Base-by-base conservation (phyloP, 2,113 vertebrate genomes). In the Corvus cornix region DNA sequence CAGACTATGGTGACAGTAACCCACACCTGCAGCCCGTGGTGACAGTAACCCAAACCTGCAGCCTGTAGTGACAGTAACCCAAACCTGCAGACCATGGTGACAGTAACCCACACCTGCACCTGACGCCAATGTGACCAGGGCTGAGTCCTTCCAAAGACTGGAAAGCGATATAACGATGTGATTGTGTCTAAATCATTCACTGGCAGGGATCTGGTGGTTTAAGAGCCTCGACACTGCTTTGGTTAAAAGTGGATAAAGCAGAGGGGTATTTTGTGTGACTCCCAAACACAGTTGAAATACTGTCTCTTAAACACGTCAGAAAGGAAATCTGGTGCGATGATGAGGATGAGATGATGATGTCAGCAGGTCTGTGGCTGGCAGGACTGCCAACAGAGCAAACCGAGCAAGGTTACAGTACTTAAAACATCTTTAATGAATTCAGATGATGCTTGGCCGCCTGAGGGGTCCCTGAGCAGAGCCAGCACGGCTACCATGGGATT, bases 231-330 rank as follows among this genome's bases (percentile, higher is more conserved):
- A 2, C 4, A 1, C 14, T 7, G 10, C 35, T 39, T 18, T 3
- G 7, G 60, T 16, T 11, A 39, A 44, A 70, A 63, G 39, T 3
- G 11, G 0, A 0, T 24, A 48, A 78, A 74, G 31, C 10, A 2
- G 26, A 41, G 11, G 39, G 24, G 19, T 13, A 2, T 19, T 59
- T 30, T 0, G 0, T 27, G 9, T 4, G 1, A n/a, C 14, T 41
- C 56, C 51, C 5, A 24, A 56, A 16, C 13, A 23, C 33, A 52
- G 13, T 9, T 6, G 7, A 35, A 64, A 70, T 15, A 2, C 9
- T 48, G 26, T 18, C 18, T 53, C 26, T 21, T 7, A 18, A 43
- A 33, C 3, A 0, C 17, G 70, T n/a, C 37, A 22, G n/a, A 59
- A 31, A 31, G 31, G 43, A 88, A 53, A 67, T 7, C 0, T 0